phyloP scores from a whole-genome alignment of 2,797 vertebrate genomes.

The Novumbra hubbsi region DNA sequence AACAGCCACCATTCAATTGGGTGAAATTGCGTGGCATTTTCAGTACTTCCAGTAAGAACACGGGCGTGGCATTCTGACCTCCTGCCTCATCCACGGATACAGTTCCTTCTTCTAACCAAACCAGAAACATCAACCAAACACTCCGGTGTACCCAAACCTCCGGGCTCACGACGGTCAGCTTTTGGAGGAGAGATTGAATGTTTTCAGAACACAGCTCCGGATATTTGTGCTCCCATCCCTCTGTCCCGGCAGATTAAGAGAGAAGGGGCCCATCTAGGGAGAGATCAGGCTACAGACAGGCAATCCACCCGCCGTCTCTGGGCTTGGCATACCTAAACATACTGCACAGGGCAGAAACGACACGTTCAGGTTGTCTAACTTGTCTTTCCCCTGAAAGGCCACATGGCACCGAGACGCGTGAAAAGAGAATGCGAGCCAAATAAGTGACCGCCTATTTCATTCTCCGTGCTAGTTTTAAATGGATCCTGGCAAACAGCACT shows the following conservation, averaged over 20 bases:
- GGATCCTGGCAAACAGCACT: slow-evolving; percentile 19
- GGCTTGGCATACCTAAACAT: slow-evolving; percentile 23
- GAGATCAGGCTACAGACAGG: slow-evolving; percentile 25
- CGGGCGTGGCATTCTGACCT: slow-evolving; percentile 22
- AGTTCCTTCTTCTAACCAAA: slow-evolving; percentile 23
- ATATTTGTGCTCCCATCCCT: slow-evolving; percentile 40
- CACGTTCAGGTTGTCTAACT: slow-evolving; percentile 18
- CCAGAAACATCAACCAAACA: slow-evolving; percentile 39
- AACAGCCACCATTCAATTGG: neutral
- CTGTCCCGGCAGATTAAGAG: slow-evolving; percentile 24
- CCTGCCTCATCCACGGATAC: slow-evolving; percentile 14
- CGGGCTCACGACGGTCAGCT: slow-evolving; percentile 16
- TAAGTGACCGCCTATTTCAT: slow-evolving; percentile 2
- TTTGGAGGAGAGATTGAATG: slow-evolving; percentile 23
- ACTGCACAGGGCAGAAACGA: slow-evolving; percentile 25
- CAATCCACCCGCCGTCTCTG: slow-evolving; percentile 16
- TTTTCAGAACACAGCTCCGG: slow-evolving; percentile 31
- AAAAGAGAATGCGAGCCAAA: slow-evolving; percentile 2
- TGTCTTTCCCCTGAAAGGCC: slow-evolving; percentile 11
- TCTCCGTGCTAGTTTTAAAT: neutral
- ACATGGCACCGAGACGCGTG: neutral
- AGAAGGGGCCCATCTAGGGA: slow-evolving; percentile 12
- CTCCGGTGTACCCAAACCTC: slow-evolving; percentile 15
- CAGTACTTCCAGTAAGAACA: slow-evolving; percentile 38
- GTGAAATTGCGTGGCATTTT: neutral